Evolutionary conservation across 2,888 invertebrate genomes (phyloP).

Genomic region (Notodonta ziczac): DNA sequence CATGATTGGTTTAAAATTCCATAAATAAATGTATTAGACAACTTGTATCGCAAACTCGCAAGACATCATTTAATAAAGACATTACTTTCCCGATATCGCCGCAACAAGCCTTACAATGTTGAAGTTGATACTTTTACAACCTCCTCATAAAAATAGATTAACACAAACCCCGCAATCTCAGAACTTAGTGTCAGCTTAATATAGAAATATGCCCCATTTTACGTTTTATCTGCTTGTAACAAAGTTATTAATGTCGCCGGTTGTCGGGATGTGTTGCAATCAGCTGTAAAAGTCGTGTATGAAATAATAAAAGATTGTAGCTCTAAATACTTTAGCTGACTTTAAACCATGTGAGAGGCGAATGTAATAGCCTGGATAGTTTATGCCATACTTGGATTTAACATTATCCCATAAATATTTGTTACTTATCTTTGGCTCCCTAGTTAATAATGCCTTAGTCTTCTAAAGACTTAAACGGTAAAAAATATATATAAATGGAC

Average conservation of each 20-base stretch:
- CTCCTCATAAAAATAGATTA: conserved; percentile 6
- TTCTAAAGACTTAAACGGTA: too few relatives aligned
- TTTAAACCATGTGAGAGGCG: not conserved
- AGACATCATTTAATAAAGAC: not conserved
- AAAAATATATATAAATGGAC: too few relatives aligned
- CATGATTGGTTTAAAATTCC: too few relatives aligned
- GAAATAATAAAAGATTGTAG: conserved; percentile 4
- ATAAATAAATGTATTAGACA: too few relatives aligned
- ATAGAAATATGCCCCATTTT: conserved; percentile 7
- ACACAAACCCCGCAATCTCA: not conserved
- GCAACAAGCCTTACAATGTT: not conserved
- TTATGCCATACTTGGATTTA: not conserved
- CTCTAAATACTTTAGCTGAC: not conserved
- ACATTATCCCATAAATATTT: not conserved
- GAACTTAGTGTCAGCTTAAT: conserved; percentile 10
- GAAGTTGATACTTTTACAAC: not conserved
- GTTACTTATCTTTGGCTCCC: too few relatives aligned
- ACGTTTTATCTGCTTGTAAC: conserved; percentile 7
- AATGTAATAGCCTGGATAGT: not conserved
- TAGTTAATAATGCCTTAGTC: too few relatives aligned
- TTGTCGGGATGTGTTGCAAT: conserved; percentile 2
- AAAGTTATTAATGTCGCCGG: conserved; percentile 6
- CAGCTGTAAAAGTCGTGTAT: not conserved
- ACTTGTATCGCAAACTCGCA: not conserved
- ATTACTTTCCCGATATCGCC: not conserved